Evolutionary conservation across 2,797 vertebrate species (phyloP).

Genomic region (Microctenopoma stevenorrisi): DNA sequence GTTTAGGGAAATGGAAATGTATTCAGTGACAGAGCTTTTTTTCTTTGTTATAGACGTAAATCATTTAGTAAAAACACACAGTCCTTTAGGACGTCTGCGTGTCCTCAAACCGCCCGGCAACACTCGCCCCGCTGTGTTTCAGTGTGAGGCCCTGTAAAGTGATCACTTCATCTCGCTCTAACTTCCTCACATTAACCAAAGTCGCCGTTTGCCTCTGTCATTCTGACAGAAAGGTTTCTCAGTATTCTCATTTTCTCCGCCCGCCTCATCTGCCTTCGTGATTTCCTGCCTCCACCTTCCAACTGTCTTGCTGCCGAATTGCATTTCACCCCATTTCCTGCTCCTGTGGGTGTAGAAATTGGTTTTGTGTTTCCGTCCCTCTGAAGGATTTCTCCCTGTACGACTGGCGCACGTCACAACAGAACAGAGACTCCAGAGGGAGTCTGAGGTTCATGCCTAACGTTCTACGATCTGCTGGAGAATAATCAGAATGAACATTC

Average conservation of each 20-base stretch:
- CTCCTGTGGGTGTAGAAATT: conserved; percentile 13
- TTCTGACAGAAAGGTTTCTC: conserved; percentile 15
- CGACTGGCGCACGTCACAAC: neutral
- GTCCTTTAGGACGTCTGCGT: too few relatives aligned
- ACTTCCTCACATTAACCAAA: neutral
- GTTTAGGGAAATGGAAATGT: too few relatives aligned
- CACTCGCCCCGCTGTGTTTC: too few relatives aligned
- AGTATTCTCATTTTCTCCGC: conserved; percentile 13
- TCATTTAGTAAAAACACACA: too few relatives aligned
- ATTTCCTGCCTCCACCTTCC: conserved; percentile 36
- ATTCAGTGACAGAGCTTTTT: too few relatives aligned
- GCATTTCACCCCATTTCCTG: conserved; percentile 15
- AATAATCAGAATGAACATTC: too few relatives aligned
- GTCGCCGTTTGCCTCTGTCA: neutral
- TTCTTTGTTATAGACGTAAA: too few relatives aligned
- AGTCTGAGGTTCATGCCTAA: neutral
- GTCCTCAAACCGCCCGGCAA: too few relatives aligned
- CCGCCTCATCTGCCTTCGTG: neutral
- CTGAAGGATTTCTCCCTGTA: conserved; percentile 9
- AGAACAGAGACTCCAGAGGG: neutral
- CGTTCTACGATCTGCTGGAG: too few relatives aligned
- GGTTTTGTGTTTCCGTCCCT: conserved; percentile 5
- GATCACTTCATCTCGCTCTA: neutral
- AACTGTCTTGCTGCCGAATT: conserved; percentile 5
- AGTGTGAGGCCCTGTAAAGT: neutral